Base-by-base conservation (phyloP, 2,113 vertebrate species). In the Nothobranchius kuhntae region DNA sequence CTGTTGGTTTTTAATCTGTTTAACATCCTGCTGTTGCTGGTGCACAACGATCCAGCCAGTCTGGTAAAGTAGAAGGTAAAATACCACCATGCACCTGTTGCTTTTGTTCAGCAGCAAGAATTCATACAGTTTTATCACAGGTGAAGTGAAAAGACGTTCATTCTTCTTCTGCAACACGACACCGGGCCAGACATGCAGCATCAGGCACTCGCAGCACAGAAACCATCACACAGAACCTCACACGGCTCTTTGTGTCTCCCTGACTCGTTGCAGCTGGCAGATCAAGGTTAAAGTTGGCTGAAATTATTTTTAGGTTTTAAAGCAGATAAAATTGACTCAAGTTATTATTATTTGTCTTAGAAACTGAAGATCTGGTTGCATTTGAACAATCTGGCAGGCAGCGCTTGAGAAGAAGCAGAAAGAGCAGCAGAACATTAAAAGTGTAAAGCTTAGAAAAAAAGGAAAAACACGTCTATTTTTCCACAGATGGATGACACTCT, bases 401-500 rank as follows among this genome's bases (percentile, higher is more conserved):
- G 13, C 30, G 35, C 13, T 65, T 55, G 75, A 44, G 61, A 73
- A 24, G 26, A 54, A 71, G 30, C 82, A 10, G 52, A 68, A 53
- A 26, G 40, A 40, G 50, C 5, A 65, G 68, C 45, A 52, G 60
- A 68, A 74, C 83, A 56, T 51, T 30, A 55, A 36, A 36, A 24
- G 17, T 12, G 51, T 53, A 13, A 24, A 38, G 14, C 12, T 26
- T 8, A 9, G 17, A 65, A 80, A 72, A 72, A 53, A 53, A 61
- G 42, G 42, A 44, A 75, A 60, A 70, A 62, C 60, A 53, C 24
- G 51, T 64, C 57, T 17, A 67, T 81, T 83, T 73, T 64, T 81
- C 78, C 51, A 59, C 53, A 81, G 83, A 84, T 79, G 72, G 83
- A 86, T 83, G 83, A 77, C 53, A 56, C 26, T 46, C 7, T 6